Evolutionary conservation across 2,888 invertebrate species (phyloP), one percentile per base, ranked within the genome.

Genomic region (Tuta absoluta): DNA sequence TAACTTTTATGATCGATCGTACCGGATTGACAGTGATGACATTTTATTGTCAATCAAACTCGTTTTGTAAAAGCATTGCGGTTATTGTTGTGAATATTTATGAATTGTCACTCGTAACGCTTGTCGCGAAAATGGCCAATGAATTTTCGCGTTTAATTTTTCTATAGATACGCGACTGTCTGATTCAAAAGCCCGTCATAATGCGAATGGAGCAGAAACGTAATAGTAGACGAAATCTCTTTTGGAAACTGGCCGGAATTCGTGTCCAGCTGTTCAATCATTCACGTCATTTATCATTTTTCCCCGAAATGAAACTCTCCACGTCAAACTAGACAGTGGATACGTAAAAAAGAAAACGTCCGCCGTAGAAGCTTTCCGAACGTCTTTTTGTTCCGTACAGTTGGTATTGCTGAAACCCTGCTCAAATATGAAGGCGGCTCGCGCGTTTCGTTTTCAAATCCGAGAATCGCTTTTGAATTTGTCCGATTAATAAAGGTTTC

Each of bases 241-340:
- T 87, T 86, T 80, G 76, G 76, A 76, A 82, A 82, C 81, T 76
- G 71, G 68, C 77, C 76, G 69, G 72, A 75, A 73, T 76, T 82
- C 80, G 75, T 80, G 82, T 85, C 84, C 81, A 78, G 76, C 82
- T 81, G 83, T 81, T 90, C 90, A 89, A 90, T 91, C 89, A 89
- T 88, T 86, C 87, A 84, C 79, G 85, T 87, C 87, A 86, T 87
- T 89, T 86, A 86, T 88, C 85, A 87, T 88, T 87, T 87, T 81
- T 77, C 76, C 74, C 75, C 79, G 78, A 85, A 85, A 84, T 86
- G 85, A 86, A 87, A 84, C 84, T 84, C 81, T 82, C 77, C 81
- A 76, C 83, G 75, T 81, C 86, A 82, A 87, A 87, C 89, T 88
- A 90, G 86, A 80, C 84, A 78, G 79, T 65, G 61, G 90, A 88